These are phyloP conservation scores for Telmatochromis bifrenatus DNA, from an alignment of 2,113 vertebrate species.

Conservation along the genomic window DNA sequence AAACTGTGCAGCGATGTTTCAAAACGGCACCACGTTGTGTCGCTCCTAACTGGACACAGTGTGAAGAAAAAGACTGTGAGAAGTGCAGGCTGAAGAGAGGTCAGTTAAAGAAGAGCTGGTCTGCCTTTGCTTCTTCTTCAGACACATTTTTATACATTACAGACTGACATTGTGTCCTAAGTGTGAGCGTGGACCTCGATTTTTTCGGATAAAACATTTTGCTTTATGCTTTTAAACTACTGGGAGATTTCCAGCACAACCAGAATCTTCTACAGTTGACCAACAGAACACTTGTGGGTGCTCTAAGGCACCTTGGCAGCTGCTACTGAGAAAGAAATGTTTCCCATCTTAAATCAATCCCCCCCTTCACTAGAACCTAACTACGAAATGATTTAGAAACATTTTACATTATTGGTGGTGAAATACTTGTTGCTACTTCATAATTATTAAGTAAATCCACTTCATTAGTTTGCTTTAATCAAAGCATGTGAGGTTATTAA, in stretches of 20 bases:
- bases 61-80: neutral
- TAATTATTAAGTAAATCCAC: neutral
- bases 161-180: neutral
- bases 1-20: neutral
- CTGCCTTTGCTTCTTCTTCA: neutral
- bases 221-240: neutral
- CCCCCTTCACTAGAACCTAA: neutral
- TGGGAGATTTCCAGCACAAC: neutral
- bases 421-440: neutral
- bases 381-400: neutral
- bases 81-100: neutral
- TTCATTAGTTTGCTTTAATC: neutral
- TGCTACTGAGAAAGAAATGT: neutral
- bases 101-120: neutral
- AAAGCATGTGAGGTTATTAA: neutral
- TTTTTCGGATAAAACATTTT: neutral
- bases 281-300: neutral
- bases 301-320: constrained; percentile 45
- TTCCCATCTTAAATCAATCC: neutral
- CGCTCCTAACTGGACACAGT: neutral
- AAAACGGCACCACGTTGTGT: neutral
- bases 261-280: neutral
- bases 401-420: neutral
- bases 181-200: neutral
- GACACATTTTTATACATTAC: neutral